Conservation (phyloP, 2,888 invertebrate species). For the Athrips mouffetella region DNA sequence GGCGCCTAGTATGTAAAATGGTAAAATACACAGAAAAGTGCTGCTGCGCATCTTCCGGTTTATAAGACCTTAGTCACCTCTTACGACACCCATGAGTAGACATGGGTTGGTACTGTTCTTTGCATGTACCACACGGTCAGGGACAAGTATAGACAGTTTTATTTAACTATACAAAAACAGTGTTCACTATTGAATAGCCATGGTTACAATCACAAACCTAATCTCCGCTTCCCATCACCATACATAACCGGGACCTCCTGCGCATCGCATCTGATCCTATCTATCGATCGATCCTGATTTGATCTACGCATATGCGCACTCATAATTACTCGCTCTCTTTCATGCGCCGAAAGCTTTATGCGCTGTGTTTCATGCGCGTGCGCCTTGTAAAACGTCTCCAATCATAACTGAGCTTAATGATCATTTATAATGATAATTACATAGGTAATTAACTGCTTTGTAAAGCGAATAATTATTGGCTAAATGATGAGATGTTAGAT, state of each 20-base stretch:
- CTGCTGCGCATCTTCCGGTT: too few species aligned
- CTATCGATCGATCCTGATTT: conserved; percentile 71
- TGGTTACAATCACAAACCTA: background rate
- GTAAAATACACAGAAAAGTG: too few species aligned
- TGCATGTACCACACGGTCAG: background rate
- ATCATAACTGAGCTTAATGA: conserved; percentile 72
- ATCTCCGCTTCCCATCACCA: conserved; percentile 22
- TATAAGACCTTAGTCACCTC: too few species aligned
- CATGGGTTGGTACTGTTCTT: background rate
- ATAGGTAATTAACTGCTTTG: conserved; percentile 52
- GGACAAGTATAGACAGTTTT: background rate
- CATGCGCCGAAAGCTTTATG: conserved; percentile 73
- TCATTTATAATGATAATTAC: conserved; percentile 42
- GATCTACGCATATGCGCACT: conserved; percentile 73
- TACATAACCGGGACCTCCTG: conserved; percentile 43
- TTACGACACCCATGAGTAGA: too few species aligned
- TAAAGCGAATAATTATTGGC: conserved; percentile 17
- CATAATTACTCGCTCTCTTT: conserved; percentile 73
- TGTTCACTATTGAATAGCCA: too few species aligned
- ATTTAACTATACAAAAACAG: too few species aligned
- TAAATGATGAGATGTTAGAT: background rate
- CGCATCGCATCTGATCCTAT: conserved; percentile 66
- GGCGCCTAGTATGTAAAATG: too few species aligned
- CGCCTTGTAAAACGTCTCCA: conserved; percentile 67
- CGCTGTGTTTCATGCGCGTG: conserved; percentile 36